Conservation (phyloP, 1,140 invertebrate species). For the Parapsyche elsis region DNA sequence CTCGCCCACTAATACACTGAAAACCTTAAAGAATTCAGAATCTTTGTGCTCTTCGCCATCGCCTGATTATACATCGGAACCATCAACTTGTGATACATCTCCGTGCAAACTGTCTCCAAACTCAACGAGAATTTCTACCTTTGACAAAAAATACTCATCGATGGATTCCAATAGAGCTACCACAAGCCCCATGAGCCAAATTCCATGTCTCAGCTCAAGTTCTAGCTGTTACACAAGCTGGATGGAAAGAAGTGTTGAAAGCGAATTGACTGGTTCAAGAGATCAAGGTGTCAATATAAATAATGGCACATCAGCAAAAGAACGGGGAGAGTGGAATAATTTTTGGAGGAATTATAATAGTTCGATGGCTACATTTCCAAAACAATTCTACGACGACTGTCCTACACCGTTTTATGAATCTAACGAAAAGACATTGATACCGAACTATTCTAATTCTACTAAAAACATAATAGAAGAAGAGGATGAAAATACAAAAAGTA, state of each 20-base stretch:
- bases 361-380: slow-evolving; percentile 46
- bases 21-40: slow-evolving; percentile 40
- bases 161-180: slow-evolving; percentile 46
- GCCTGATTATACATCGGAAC: slow-evolving; percentile 50
- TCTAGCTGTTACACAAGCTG: slow-evolving; percentile 52
- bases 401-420: slow-evolving; percentile 52
- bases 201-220: slow-evolving; percentile 46
- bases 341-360: slow-evolving; percentile 56
- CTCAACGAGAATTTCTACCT: background rate
- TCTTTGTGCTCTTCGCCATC: slow-evolving; percentile 45
- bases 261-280: slow-evolving; percentile 23
- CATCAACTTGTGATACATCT: slow-evolving; percentile 52
- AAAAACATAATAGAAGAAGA: background rate
- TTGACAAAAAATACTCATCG: slow-evolving; percentile 24
- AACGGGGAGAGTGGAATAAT: slow-evolving; percentile 52
- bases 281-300: slow-evolving; percentile 28
- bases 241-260: slow-evolving; percentile 43
- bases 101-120: slow-evolving; percentile 47
- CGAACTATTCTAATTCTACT: background rate
- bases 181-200: slow-evolving; percentile 40
- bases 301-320: slow-evolving; percentile 40
- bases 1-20: background rate
- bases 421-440: background rate
- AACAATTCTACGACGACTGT: slow-evolving; percentile 55
- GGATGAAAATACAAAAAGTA: background rate